Evolutionary conservation across 2,797 vertebrate genomes (phyloP).

Genomic region (Melanitta fusca): DNA sequence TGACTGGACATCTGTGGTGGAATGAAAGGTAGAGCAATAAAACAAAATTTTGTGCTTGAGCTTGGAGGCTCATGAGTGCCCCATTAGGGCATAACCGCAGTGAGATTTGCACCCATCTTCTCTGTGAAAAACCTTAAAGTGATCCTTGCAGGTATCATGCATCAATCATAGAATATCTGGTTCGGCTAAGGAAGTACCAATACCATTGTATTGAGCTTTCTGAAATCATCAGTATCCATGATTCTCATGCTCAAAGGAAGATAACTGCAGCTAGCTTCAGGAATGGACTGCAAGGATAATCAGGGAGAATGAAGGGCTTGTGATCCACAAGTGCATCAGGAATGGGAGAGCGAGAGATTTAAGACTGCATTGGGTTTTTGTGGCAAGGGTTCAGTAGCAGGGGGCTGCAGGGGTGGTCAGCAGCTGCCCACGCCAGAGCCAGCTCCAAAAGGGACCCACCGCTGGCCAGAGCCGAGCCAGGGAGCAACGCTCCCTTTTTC

Average conservation of each 20-base stretch:
- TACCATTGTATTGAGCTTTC: background rate
- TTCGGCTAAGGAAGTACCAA: background rate
- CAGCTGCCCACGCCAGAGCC: no score
- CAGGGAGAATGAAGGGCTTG: background rate
- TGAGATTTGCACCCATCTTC: background rate
- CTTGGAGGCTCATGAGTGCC: background rate
- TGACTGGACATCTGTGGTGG: background rate
- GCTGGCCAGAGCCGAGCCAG: no score
- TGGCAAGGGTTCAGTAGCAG: no score
- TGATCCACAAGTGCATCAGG: background rate
- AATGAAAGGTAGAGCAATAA: background rate
- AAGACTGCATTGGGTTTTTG: background rate
- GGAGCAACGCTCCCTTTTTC: no score
- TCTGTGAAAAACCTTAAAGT: background rate
- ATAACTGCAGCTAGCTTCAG: background rate
- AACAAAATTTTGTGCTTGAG: background rate
- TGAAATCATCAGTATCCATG: background rate
- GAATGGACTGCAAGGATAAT: background rate
- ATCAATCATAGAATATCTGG: background rate
- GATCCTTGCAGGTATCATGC: background rate
- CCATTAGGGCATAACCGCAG: rapidly evolving
- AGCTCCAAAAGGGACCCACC: no score
- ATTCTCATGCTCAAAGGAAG: background rate
- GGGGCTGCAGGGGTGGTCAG: no score
- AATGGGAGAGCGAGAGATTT: background rate